These are phyloP conservation scores for Bombus sibiricus DNA, from an alignment of 1,140 invertebrate species.

Conservation along the genomic window DNA sequence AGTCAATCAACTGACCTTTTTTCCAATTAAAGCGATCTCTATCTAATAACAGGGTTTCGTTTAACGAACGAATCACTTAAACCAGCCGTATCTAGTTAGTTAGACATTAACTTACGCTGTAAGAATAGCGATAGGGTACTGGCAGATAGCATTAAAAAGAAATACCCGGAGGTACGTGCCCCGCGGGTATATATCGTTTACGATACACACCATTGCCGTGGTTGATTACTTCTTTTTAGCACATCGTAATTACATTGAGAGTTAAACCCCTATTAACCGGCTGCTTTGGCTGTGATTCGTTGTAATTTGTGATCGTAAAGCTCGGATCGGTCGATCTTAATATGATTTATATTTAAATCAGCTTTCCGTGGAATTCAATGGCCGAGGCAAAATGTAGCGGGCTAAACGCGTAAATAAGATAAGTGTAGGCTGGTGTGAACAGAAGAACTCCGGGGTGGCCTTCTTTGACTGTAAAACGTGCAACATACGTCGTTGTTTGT, in stretches of 20 bases:
- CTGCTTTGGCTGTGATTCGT: slow-evolving; percentile 26
- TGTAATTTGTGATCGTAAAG: slow-evolving; percentile 52
- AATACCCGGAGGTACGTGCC: not conserved
- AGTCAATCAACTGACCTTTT: not conserved
- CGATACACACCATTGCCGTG: not conserved
- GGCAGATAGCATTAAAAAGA: not conserved
- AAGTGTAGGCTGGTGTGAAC: slow-evolving; percentile 37
- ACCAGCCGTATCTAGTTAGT: not conserved
- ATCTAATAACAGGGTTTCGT: slow-evolving; percentile 1
- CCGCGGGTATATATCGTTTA: not conserved
- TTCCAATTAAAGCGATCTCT: not conserved
- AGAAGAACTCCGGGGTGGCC: slow-evolving; percentile 1
- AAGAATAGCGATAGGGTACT: not conserved
- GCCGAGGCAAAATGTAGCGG: not conserved
- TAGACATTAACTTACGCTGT: no score
- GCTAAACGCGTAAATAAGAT: slow-evolving; percentile 26
- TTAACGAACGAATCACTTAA: slow-evolving; percentile 2
- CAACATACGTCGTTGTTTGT: not conserved
- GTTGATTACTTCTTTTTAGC: not conserved
- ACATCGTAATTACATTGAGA: slow-evolving; percentile 36
- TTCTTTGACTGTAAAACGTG: not conserved
- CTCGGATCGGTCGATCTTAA: slow-evolving; percentile 30
- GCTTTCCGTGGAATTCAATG: slow-evolving; percentile 23
- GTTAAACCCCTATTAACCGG: slow-evolving; percentile 41
- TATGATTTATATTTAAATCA: slow-evolving; percentile 46